phyloP scores from a whole-genome alignment of 1,140 invertebrate genomes.

The Neodiprion virginianus region DNA sequence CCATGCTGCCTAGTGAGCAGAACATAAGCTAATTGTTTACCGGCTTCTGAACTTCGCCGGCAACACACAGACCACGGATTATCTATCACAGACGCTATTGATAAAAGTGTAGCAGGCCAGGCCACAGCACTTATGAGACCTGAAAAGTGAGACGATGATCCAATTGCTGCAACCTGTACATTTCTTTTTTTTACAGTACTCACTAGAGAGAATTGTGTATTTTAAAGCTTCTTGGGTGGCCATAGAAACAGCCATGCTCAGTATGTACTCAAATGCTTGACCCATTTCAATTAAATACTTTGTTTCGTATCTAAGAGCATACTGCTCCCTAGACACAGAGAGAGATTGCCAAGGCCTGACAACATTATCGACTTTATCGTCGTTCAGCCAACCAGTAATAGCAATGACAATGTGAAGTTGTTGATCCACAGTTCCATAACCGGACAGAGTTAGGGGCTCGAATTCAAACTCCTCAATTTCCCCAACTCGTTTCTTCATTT shows the following conservation, averaged over 20 bases:
- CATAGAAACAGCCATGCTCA: constrained; percentile 70
- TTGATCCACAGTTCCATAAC: constrained; percentile 43
- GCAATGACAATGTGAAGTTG: constrained; percentile 72
- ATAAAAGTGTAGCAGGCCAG: constrained; percentile 73
- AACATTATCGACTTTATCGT: constrained; percentile 59
- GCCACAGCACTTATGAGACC: constrained; percentile 73
- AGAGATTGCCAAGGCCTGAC: constrained; percentile 68
- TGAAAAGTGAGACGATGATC: constrained; percentile 36
- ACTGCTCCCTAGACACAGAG: constrained; percentile 72
- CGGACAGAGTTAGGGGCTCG: constrained; percentile 57
- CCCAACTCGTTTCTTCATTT: constrained; percentile 77
- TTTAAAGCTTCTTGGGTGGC: constrained; percentile 79
- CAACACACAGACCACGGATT: constrained; percentile 81
- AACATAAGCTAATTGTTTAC: constrained; percentile 74
- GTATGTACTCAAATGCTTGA: constrained; percentile 69
- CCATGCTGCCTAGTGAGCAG: constrained; percentile 71
- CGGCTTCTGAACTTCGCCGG: constrained; percentile 69
- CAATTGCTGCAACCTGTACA: constrained; percentile 7
- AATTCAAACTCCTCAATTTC: constrained; percentile 77
- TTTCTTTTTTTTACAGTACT: constrained; percentile 12
- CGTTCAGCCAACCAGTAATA: constrained; percentile 72
- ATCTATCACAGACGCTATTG: constrained; percentile 71
- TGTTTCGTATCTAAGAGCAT: constrained; percentile 74
- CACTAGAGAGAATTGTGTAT: constrained; percentile 74
- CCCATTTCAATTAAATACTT: constrained; percentile 73